phyloP scores from a whole-genome alignment of 2,888 invertebrate species.

The Seira musarum region DNA sequence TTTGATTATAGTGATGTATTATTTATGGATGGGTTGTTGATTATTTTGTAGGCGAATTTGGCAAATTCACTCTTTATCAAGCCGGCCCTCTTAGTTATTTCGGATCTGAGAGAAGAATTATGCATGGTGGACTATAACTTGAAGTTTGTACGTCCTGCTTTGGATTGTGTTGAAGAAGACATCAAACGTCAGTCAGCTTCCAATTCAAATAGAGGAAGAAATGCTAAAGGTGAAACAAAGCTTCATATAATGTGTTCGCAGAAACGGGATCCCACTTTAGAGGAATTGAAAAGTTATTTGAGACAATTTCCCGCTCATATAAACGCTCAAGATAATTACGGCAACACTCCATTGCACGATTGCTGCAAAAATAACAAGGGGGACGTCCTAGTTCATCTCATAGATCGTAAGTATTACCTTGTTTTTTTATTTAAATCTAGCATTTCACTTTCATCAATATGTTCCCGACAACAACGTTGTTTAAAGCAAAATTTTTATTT shows the following conservation, averaged over 20 bases:
- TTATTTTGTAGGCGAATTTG: constrained; percentile 12
- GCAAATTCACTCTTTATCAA: constrained; percentile 25
- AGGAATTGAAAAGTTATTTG: constrained; percentile 23
- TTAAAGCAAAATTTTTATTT: too few species aligned
- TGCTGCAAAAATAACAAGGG: constrained; percentile 40
- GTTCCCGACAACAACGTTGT: too few species aligned
- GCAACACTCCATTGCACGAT: constrained; percentile 60
- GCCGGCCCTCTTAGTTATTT: constrained; percentile 27
- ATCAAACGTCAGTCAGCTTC: constrained; percentile 1
- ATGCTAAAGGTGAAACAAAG: constrained; percentile 50
- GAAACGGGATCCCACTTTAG: background rate
- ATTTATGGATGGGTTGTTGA: background rate
- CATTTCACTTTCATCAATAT: too few species aligned
- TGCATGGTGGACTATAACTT: background rate
- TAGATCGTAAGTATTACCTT: too few species aligned
- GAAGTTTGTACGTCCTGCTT: too few species aligned
- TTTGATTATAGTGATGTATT: background rate
- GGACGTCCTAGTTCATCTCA: constrained; percentile 28
- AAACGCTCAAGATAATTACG: constrained; percentile 54
- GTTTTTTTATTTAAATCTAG: too few species aligned
- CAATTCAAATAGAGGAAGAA: constrained; percentile 15
- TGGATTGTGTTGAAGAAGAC: background rate
- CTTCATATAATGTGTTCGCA: constrained; percentile 45
- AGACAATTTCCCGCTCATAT: constrained; percentile 29
- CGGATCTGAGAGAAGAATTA: constrained; percentile 3